Conservation (phyloP, 2,113 vertebrate species). For the Naja naja region DNA sequence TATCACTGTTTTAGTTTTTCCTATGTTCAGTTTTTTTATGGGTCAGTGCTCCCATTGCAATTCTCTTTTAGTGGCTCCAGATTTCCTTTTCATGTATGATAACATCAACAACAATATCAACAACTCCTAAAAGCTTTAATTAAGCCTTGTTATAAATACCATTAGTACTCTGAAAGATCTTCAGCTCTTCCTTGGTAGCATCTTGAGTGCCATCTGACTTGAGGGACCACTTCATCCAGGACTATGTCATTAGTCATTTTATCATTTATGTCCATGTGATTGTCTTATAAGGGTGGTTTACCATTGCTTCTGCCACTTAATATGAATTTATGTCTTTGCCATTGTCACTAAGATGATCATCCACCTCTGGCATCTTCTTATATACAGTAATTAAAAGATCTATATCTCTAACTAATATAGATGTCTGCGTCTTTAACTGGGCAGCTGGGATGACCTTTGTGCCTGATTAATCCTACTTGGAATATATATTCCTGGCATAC, state of each 20-base stretch:
- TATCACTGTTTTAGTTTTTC: not conserved
- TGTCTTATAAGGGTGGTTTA: not conserved
- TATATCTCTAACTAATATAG: not conserved
- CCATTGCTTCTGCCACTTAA: not conserved
- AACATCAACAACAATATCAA: not conserved
- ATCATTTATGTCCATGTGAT: not conserved
- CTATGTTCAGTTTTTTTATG: not conserved
- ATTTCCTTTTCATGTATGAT: not conserved
- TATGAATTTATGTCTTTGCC: not conserved
- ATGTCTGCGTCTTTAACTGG: not conserved
- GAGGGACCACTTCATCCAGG: not conserved
- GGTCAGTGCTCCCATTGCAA: not conserved
- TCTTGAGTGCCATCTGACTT: not conserved
- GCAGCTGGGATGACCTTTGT: not conserved
- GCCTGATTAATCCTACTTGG: not conserved
- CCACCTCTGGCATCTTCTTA: not conserved
- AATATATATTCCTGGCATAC: not conserved
- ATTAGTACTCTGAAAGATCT: not conserved
- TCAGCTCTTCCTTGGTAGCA: not conserved
- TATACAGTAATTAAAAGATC: not conserved
- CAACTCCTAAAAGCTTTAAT: not conserved
- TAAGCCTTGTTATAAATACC: not conserved
- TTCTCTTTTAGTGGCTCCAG: not conserved
- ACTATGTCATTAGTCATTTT: not conserved
- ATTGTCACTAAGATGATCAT: not conserved